Evolutionary conservation across 2,797 vertebrate genomes (phyloP), one percentile per base, ranked within the genome.

Genomic region (Mormyrus proboscirostris): DNA sequence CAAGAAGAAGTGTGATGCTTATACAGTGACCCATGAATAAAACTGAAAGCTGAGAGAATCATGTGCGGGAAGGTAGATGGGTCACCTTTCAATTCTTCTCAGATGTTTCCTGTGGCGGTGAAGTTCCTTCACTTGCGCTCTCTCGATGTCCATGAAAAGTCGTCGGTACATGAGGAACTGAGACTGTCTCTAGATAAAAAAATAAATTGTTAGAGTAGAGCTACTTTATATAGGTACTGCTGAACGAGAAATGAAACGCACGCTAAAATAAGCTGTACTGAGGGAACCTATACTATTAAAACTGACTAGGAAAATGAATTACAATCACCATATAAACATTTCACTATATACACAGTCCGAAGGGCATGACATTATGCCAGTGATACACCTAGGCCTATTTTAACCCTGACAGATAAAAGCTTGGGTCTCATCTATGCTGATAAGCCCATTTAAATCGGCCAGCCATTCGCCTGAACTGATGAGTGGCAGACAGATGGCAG

Each of bases 81-180:
- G 25, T 91, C 93, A 99, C 98, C 95, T 95, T 8, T 94, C 92
- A 0, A 95, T 95, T 93, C 95, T 97, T 79, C 92, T 96, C 93
- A 95, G 95, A 88, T 96, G 96, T 86, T 97, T 96, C 88, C 92
- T 96, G 91, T 96, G 94, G 76, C 93, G 94, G 79, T 93, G 93
- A 89, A 94, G 96, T 33, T 98, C 96, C 93, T 96, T 97, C 65
- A 96, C 98, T 38, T 95, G 96, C 92, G 97, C 94, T 85, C 98
- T 94, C 92, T 99, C 98, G 0, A 93, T 89, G 87, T 92, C 96
- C 98, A 99, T 98, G 93, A 96, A 96, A 65, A 95, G 95, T 25
- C 96, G 96, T 1, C 97, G 96, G 89, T 96, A 93, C 92, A 94
- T 94, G 92, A 97, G 94, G 91, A 96, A 97, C 88, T 97, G 96